Percentiles rank a stretch among this genome's conserved stretches.
These are phyloP conservation scores for Pseudomyrmex sp. DNA, from an alignment of 1,140 invertebrate species.

Conservation along the genomic window DNA sequence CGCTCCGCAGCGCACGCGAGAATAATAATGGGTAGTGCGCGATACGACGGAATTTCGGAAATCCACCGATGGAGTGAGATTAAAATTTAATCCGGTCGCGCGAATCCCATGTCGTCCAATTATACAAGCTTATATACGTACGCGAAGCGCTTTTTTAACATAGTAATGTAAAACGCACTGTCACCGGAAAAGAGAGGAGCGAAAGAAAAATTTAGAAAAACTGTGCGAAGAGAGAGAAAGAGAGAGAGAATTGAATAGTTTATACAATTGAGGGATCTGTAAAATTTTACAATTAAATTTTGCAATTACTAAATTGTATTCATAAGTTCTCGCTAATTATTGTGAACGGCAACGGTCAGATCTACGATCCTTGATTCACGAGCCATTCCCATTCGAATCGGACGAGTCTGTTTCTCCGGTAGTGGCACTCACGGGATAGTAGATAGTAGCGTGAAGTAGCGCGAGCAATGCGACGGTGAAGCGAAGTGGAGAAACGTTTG, in stretches of 20 bases:
- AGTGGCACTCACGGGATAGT: constrained; percentile 71
- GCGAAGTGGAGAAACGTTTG: constrained; percentile 67
- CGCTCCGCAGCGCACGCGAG: neutral
- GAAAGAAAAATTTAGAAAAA: constrained; percentile 8
- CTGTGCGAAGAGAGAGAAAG: neutral
- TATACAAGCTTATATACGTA: constrained; percentile 65
- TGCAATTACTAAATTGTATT: neutral
- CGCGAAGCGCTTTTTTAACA: constrained; percentile 66
- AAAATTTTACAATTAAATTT: neutral
- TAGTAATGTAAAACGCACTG: constrained; percentile 63
- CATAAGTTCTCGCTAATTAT: constrained; percentile 26
- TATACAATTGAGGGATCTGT: neutral
- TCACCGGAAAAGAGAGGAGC: neutral
- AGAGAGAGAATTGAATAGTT: neutral
- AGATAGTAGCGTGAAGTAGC: constrained; percentile 49
- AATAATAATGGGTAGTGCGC: constrained; percentile 28
- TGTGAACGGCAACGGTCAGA: constrained; percentile 16
- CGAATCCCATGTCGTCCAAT: constrained; percentile 63
- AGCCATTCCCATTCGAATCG: constrained; percentile 35
- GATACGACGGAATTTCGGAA: constrained; percentile 38
- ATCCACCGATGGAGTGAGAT: constrained; percentile 46
- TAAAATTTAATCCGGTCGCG: constrained; percentile 65
- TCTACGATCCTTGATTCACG: constrained; percentile 37
- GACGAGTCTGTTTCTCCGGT: constrained; percentile 65
- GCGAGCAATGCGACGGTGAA: constrained; percentile 19